Conservation (phyloP, 2,888 invertebrate species). For the Metallyticus violacea region DNA sequence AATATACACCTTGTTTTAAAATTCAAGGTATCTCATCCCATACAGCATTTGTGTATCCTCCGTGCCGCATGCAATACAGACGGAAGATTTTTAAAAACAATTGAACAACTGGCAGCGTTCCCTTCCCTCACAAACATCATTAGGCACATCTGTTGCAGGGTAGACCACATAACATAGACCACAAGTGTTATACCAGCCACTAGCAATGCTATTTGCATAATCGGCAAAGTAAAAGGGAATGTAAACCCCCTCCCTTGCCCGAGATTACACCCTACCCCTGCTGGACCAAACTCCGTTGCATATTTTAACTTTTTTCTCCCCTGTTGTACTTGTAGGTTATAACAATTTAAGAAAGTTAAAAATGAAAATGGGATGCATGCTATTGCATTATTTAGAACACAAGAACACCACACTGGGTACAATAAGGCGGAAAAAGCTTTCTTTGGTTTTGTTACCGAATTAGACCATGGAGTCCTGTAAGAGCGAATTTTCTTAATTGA, state of each 20-base stretch:
- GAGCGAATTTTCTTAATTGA: no score
- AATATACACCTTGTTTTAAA: no score
- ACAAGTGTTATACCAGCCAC: conserved; percentile 4
- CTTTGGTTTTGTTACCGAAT: background rate
- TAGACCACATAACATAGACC: background rate
- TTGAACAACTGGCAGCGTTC: no score
- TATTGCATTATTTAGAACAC: no score
- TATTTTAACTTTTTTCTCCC: background rate
- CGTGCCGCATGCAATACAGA: no score
- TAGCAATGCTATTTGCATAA: conserved; percentile 16
- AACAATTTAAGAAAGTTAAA: conserved; percentile 14
- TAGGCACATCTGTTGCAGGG: background rate
- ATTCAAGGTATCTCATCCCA: no score
- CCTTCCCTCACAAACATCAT: background rate
- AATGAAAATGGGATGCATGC: background rate
- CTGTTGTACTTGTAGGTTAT: background rate
- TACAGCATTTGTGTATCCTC: no score
- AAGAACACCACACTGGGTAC: background rate
- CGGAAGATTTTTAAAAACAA: background rate
- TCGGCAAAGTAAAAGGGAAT: conserved; percentile 2
- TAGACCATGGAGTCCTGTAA: background rate
- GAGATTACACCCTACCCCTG: background rate
- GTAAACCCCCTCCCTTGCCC: background rate
- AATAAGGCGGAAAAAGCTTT: background rate
- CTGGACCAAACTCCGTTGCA: background rate